Conservation (phyloP, 2,797 vertebrate genomes). For the Mormyrus proboscirostris region DNA sequence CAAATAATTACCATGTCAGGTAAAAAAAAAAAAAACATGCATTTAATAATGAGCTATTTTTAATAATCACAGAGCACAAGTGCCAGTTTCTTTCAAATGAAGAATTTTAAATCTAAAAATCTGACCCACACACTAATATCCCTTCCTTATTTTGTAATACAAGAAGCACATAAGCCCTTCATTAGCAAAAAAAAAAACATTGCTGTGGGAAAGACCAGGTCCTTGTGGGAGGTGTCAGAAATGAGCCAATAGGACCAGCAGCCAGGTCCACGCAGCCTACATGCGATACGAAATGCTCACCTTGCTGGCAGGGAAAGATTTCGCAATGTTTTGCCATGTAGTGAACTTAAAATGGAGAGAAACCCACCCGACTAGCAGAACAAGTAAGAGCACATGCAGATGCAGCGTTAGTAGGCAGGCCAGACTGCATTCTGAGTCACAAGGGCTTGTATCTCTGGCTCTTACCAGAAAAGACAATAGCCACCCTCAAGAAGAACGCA, state of each 20-base stretch:
- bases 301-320: neutral
- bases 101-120: neutral
- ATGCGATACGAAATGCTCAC: neutral
- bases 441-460: neutral
- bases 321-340: neutral
- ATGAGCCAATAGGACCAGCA: neutral
- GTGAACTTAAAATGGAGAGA: neutral
- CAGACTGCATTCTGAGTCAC: slow-evolving; percentile 42
- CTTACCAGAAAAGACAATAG: neutral
- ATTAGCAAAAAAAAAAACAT: neutral
- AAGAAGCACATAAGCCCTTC: neutral
- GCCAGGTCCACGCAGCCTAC: neutral
- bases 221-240: neutral
- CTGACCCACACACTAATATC: neutral
- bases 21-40: neutral
- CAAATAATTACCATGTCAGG: neutral
- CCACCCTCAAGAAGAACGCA: slow-evolving; percentile 26
- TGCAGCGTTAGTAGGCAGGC: slow-evolving; percentile 61
- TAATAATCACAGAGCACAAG: neutral
- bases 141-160: neutral
- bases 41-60: neutral
- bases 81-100: neutral
- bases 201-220: neutral
- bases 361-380: slow-evolving; percentile 5
- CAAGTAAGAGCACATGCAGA: slow-evolving; percentile 47